Percentiles rank a stretch among this genome's conserved stretches.
Conservation (phyloP, 2,113 vertebrate genomes). For the cat (Felis catus) region DNA sequence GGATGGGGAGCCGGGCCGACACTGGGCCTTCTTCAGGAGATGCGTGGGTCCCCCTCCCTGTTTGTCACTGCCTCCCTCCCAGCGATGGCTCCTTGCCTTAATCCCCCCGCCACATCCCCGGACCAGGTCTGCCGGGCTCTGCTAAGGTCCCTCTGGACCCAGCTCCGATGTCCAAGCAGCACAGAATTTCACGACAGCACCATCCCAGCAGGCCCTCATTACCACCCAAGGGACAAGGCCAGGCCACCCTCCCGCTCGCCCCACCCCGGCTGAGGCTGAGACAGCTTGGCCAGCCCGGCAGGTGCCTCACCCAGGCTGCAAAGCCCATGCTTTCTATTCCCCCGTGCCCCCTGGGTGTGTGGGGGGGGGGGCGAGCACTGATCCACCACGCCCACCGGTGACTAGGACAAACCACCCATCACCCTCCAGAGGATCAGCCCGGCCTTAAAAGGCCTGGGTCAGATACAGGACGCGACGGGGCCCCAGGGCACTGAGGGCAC, state of each 20-base stretch:
- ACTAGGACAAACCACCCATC: too few relatives aligned
- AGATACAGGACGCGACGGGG: too few relatives aligned
- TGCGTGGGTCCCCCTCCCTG: background rate
- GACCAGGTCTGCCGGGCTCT: background rate
- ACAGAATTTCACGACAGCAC: accelerated
- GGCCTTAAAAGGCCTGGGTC: background rate
- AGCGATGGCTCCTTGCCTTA: accelerated
- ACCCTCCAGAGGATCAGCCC: accelerated
- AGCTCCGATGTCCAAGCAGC: background rate
- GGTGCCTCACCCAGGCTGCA: background rate
- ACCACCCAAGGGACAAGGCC: background rate
- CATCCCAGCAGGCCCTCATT: background rate
- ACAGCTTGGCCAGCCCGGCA: background rate
- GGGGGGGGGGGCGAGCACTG: too few relatives aligned
- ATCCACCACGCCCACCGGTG: accelerated
- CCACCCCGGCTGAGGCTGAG: background rate
- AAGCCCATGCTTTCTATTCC: accelerated
- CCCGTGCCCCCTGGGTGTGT: background rate
- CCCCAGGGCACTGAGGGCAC: too few relatives aligned
- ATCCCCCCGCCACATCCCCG: accelerated
- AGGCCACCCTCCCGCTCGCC: background rate
- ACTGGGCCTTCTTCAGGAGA: background rate
- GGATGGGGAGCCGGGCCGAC: background rate
- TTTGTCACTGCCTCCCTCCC: background rate
- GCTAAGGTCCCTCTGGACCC: background rate